Base-by-base conservation (phyloP, 2,888 invertebrate species). In the Polyommatus icarus region DNA sequence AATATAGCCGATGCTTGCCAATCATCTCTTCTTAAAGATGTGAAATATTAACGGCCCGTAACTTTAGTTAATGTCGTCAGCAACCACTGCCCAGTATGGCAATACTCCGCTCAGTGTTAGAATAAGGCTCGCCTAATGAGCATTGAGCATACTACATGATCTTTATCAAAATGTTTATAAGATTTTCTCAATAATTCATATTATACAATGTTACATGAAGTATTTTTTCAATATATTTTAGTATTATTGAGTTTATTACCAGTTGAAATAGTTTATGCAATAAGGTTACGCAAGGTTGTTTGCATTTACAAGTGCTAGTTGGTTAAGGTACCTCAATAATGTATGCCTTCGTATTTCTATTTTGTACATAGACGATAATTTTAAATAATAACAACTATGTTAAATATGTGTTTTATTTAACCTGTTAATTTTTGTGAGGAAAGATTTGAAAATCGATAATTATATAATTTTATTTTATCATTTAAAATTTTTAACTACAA, bases 311-410 rank as follows among this genome's bases (percentile, higher is more conserved):
- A 67, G 67, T 32, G 29, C 29, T 67, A 67, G 29, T 32, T 67
- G 67, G 24, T 24, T 67, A 29, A 20, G 61, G 61, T 32, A 67
- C 18, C 67, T 15, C 15, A 67, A 6, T 15, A 32, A 61, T 29
- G 29, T 67, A 54, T 54, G 54, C 54, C 15, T 54, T 54, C 15
- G 29, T 67, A 67, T 67, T 32, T 67, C 67, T 67, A 29, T 67
- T 67, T 32, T 67, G 67, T 67, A 67, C 67, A 67, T 67, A 67
- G 67, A 67, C 67, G 5, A 67, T 15, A 67, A 67, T 29, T 24
- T 24, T 24, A 24, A 24, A 67, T 18, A 15, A 67, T 67, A 32
- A 67, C 29, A 24, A 67, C 18, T 32, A 32, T 67, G 67, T 67
- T 67, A 18, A 32, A 67, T 67, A 67, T 15, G 12, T 29, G 29